phyloP scores from a whole-genome alignment of 2,113 vertebrate species.

The Marmota monax region DNA sequence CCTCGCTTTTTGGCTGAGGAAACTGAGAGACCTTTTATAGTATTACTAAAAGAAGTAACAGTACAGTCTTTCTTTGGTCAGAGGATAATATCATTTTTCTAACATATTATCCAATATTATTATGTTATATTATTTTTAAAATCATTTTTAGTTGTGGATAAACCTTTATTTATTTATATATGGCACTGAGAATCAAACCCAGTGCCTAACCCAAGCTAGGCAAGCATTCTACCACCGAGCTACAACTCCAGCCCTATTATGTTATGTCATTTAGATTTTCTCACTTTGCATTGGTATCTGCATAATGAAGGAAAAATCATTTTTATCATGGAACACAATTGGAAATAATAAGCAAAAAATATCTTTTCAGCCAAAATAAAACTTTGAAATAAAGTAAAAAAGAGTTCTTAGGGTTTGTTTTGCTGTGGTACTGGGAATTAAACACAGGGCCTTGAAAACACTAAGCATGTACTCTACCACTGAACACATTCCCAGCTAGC shows the following conservation, averaged over 20 bases:
- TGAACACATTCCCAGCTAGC: not conserved
- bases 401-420: not conserved
- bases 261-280: not conserved
- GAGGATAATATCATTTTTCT: not conserved
- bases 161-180: too few relatives aligned
- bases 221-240: too few relatives aligned
- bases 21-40: too few relatives aligned
- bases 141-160: too few relatives aligned
- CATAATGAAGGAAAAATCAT: not conserved
- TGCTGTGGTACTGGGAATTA: too few relatives aligned
- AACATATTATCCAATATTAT: not conserved
- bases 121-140: not conserved
- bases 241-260: too few relatives aligned
- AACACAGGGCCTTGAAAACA: too few relatives aligned
- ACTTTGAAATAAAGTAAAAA: not conserved
- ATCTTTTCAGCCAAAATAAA: not conserved
- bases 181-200: too few relatives aligned
- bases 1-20: not conserved
- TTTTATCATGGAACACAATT: not conserved
- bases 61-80: not conserved
- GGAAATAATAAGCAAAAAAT: not conserved
- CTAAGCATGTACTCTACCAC: not conserved
- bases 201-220: too few relatives aligned
- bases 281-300: not conserved
- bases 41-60: not conserved